Conservation (phyloP, 1,140 invertebrate genomes). For the Goniozus legneri region DNA sequence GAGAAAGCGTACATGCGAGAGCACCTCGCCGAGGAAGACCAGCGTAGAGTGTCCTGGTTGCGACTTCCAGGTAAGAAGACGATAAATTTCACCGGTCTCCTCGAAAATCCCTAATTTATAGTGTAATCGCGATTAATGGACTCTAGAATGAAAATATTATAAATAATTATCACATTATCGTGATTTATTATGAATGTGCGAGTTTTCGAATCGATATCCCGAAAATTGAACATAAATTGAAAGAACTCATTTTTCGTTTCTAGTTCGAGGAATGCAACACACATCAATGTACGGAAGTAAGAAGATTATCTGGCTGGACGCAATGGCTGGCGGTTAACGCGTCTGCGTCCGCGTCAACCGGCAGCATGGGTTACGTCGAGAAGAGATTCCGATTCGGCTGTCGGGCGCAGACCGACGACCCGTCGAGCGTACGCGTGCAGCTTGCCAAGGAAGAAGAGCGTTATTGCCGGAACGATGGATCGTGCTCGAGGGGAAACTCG, state of each 20-base stretch:
- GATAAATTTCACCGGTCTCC: too few species aligned
- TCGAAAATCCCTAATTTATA: too few species aligned
- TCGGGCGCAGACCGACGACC: constrained; percentile 69
- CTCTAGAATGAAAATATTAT: too few species aligned
- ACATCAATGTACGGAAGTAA: constrained; percentile 64
- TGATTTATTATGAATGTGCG: too few species aligned
- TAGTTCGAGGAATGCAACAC: constrained; percentile 69
- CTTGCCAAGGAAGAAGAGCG: constrained; percentile 75
- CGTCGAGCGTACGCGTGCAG: constrained; percentile 59
- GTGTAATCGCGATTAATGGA: too few species aligned
- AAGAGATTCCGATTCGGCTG: constrained; percentile 75
- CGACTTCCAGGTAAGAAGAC: constrained; percentile 43
- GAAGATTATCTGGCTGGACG: constrained; percentile 70
- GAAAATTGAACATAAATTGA: too few species aligned
- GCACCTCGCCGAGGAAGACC: constrained; percentile 61
- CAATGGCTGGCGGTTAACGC: constrained; percentile 66
- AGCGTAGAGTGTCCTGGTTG: constrained; percentile 68
- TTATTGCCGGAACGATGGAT: constrained; percentile 64
- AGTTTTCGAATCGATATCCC: too few species aligned
- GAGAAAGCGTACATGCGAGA: constrained; percentile 62
- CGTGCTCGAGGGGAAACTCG: constrained; percentile 48
- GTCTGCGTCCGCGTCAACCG: constrained; percentile 43
- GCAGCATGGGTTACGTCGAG: constrained; percentile 63
- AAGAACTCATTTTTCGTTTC: too few species aligned
- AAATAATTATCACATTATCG: too few species aligned